Percentiles rank a stretch among this genome's conserved stretches.
phyloP scores from a whole-genome alignment of 2,888 invertebrate species.

The Thalpophila matura region DNA sequence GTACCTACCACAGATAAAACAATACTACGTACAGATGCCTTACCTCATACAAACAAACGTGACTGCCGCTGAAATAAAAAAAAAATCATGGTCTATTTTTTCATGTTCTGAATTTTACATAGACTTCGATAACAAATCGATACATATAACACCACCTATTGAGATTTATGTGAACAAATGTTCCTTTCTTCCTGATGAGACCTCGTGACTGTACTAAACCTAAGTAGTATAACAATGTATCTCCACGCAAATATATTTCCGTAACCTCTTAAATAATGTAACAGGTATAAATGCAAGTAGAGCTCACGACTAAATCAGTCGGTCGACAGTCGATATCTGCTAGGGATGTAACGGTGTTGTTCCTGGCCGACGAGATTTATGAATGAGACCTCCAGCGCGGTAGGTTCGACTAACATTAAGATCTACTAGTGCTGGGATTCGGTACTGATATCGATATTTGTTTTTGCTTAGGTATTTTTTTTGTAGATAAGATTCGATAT shows the following conservation, averaged over 20 bases:
- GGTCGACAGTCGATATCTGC: slow-evolving; percentile 78
- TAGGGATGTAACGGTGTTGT: slow-evolving; percentile 83
- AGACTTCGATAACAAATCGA: no score
- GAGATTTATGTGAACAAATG: no score
- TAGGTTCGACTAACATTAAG: slow-evolving; percentile 73
- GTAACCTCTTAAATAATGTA: slow-evolving; percentile 57
- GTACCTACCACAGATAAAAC: no score
- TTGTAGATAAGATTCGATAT: no score
- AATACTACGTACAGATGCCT: no score
- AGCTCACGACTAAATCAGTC: slow-evolving; percentile 75
- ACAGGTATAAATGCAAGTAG: slow-evolving; percentile 55
- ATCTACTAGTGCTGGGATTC: slow-evolving; percentile 65
- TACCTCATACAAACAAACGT: no score
- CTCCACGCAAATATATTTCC: slow-evolving; percentile 43
- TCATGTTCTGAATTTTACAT: no score
- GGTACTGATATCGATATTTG: slow-evolving; percentile 16
- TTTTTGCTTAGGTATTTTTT: not conserved
- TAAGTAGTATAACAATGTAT: slow-evolving; percentile 5
- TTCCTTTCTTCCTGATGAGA: no score
- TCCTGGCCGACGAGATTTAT: slow-evolving; percentile 78
- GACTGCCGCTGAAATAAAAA: no score
- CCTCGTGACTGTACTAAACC: not conserved
- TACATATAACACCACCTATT: no score
- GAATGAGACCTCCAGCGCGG: slow-evolving; percentile 81
- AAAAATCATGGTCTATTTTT: no score